phyloP scores from a whole-genome alignment of 2,797 vertebrate species.

The Pogoniulus pusillus region DNA sequence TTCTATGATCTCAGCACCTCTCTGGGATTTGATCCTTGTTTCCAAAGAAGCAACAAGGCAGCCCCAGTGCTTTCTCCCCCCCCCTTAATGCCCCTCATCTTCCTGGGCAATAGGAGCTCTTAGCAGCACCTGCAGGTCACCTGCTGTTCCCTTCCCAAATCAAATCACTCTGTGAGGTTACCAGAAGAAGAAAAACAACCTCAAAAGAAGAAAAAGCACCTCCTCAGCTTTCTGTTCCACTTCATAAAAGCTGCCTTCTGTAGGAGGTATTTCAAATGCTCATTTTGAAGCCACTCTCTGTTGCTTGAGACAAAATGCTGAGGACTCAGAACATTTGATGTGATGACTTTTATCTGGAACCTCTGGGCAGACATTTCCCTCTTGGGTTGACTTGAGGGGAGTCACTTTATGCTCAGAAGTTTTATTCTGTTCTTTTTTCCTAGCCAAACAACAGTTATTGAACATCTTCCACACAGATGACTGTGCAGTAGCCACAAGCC shows the following conservation, averaged over 20 bases:
- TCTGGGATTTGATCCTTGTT: background rate
- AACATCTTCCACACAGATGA: background rate
- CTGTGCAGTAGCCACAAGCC: background rate
- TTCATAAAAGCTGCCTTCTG: background rate
- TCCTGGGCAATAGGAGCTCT: background rate
- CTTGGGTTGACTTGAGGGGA: background rate
- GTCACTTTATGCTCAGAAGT: background rate
- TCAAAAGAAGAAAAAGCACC: background rate
- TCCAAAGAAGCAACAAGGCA: background rate
- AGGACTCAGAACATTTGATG: slow-evolving; percentile 23
- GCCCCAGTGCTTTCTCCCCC: no score
- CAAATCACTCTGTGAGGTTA: background rate
- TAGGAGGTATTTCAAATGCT: slow-evolving; percentile 26
- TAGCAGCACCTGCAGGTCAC: background rate
- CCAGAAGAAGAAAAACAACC: background rate
- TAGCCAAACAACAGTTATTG: background rate
- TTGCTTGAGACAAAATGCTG: slow-evolving; percentile 33
- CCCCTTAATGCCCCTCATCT: background rate
- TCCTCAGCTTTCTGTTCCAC: background rate
- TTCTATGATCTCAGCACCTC: background rate
- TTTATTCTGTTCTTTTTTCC: background rate
- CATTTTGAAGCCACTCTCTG: slow-evolving; percentile 17
- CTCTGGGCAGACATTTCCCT: slow-evolving; percentile 34
- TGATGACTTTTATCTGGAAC: slow-evolving; percentile 54
- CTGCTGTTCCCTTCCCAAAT: background rate